phyloP scores from a whole-genome alignment of 2,888 invertebrate species.

The Lasioglossum pauxillum region DNA sequence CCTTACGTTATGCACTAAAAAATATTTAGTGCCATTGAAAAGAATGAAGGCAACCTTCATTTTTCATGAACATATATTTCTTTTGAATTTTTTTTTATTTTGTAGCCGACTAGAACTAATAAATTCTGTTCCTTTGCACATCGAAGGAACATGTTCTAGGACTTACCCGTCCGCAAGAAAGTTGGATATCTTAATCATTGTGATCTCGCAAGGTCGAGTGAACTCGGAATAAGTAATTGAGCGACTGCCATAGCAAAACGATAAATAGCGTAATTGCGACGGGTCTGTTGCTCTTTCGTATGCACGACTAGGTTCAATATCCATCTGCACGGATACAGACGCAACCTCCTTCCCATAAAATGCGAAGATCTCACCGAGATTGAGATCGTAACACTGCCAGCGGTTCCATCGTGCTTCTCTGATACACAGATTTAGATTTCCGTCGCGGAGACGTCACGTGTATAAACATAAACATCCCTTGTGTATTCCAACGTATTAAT shows the following conservation, averaged over 20 bases:
- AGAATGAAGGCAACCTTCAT: too few species aligned
- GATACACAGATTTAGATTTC: slow-evolving; percentile 46
- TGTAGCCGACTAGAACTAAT: too few species aligned
- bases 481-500: slow-evolving; percentile 18
- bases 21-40: too few species aligned
- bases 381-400: slow-evolving; percentile 77
- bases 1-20: too few species aligned
- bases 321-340: slow-evolving; percentile 59
- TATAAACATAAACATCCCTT: slow-evolving; percentile 46
- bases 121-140: too few species aligned
- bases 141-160: not conserved
- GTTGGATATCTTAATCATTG: not conserved
- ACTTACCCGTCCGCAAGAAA: not conserved
- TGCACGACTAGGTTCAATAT: slow-evolving; percentile 71
- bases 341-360: slow-evolving; percentile 71
- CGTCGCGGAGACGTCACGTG: slow-evolving; percentile 26
- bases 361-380: slow-evolving; percentile 75
- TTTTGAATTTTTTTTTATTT: too few species aligned
- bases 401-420: slow-evolving; percentile 30
- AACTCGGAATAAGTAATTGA: slow-evolving; percentile 18
- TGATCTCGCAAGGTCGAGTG: not conserved
- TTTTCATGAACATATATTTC: too few species aligned
- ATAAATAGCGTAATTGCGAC: slow-evolving; percentile 69
- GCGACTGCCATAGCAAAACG: slow-evolving; percentile 48
- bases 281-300: slow-evolving; percentile 53